A percentile compares a stretch with the other conserved stretches of the same genome.
Conservation (phyloP, 2,888 invertebrate genomes). For the Periphyllus acericola region DNA sequence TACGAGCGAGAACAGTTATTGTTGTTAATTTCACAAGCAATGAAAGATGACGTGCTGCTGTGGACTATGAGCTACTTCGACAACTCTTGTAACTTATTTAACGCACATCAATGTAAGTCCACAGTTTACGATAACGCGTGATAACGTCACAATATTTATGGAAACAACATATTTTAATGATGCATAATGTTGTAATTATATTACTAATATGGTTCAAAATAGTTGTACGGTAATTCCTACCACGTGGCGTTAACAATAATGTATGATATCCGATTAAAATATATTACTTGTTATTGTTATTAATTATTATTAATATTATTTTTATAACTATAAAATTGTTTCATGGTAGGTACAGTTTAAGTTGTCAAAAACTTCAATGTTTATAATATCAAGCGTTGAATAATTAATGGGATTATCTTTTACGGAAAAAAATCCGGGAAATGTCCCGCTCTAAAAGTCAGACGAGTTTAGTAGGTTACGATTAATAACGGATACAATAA, state of each 20-base stretch:
- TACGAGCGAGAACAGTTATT: neutral
- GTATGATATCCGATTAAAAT: no score
- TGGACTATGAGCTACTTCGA: neutral
- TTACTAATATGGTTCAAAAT: neutral
- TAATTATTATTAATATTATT: no score
- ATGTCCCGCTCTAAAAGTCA: neutral
- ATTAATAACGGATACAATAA: neutral
- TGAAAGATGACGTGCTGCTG: neutral
- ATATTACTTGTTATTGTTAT: no score
- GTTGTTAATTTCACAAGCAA: conserved; percentile 21
- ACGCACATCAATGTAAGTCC: neutral
- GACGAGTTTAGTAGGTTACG: conserved; percentile 10
- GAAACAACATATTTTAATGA: neutral
- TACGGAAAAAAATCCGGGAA: neutral
- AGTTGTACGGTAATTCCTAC: neutral
- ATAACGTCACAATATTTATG: neutral
- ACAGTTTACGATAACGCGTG: neutral
- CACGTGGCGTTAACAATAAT: no score
- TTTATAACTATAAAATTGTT: neutral
- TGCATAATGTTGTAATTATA: neutral
- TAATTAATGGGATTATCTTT: neutral
- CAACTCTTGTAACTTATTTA: neutral
- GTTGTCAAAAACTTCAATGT: neutral
- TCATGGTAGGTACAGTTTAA: neutral
- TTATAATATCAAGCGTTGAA: neutral